These are phyloP conservation scores for Trypoxylus dichotomus DNA, from an alignment of 1,140 invertebrate genomes.

Conservation along the genomic window DNA sequence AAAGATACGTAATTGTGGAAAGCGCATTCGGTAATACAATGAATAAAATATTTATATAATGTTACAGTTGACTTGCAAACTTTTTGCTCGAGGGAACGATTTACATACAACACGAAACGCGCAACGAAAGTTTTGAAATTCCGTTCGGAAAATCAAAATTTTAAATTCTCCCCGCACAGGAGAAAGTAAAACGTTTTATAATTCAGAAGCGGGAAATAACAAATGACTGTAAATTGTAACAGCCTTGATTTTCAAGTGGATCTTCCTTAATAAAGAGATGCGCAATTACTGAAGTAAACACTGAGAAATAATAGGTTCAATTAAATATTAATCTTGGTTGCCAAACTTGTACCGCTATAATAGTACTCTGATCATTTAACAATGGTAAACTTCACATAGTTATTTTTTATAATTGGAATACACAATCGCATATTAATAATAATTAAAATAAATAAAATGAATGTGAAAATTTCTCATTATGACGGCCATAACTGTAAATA, in stretches of 20 bases:
- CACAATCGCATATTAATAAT: too few relatives aligned
- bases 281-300: too few relatives aligned
- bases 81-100: slow-evolving; percentile 2
- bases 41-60: slow-evolving; percentile 26
- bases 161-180: neutral
- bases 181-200: neutral
- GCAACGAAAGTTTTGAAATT: neutral
- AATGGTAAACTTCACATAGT: neutral
- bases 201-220: neutral
- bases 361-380: neutral
- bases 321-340: too few relatives aligned
- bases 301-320: too few relatives aligned
- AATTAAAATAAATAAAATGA: too few relatives aligned
- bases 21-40: neutral
- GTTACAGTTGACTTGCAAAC: slow-evolving; percentile 16
- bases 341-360: too few relatives aligned
- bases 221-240: neutral
- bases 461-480: too few relatives aligned
- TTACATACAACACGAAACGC: slow-evolving; percentile 21
- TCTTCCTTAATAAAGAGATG: too few relatives aligned
- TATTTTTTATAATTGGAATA: too few relatives aligned
- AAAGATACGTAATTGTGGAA: neutral
- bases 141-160: neutral
- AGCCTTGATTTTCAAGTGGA: neutral
- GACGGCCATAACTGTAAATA: too few relatives aligned